These are phyloP conservation scores for Nemotelus nigrinus DNA, from an alignment of 2,888 invertebrate species.

Conservation along the genomic window DNA sequence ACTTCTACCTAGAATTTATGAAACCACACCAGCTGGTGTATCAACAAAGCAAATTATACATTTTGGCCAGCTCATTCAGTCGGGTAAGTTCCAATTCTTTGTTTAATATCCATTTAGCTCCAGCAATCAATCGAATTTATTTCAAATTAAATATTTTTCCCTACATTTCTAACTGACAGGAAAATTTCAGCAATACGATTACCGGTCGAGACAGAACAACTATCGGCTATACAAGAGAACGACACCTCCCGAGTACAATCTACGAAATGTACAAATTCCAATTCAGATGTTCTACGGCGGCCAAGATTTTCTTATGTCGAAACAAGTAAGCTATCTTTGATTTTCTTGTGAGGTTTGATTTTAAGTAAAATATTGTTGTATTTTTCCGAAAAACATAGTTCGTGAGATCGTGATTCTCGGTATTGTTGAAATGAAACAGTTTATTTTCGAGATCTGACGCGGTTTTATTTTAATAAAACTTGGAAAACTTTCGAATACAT, in stretches of 20 bases:
- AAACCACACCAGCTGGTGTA: conserved; percentile 61
- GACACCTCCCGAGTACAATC: conserved; percentile 59
- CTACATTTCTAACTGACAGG: conserved; percentile 52
- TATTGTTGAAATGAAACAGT: no score
- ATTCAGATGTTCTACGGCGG: conserved; percentile 59
- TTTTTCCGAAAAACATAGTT: no score
- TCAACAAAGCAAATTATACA: conserved; percentile 60
- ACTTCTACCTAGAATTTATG: conserved; percentile 59
- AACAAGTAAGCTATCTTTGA: conserved; percentile 52
- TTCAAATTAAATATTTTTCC: conserved; percentile 13
- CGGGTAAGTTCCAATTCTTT: conserved; percentile 55
- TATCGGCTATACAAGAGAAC: conserved; percentile 56
- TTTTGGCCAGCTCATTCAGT: conserved; percentile 61
- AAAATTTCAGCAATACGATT: conserved; percentile 61
- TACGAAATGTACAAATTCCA: conserved; percentile 59
- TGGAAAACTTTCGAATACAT: no score
- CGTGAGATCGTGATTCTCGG: no score
- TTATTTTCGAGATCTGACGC: no score
- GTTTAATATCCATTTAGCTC: no score
- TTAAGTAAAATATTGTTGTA: no score
- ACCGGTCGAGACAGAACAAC: conserved; percentile 57
- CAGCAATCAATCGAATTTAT: background rate
- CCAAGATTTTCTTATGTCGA: conserved; percentile 57
- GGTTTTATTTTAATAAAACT: no score
- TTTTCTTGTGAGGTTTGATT: no score